Evolutionary conservation across 1,140 invertebrate genomes (phyloP).

Genomic region (Drosophila burlai): DNA sequence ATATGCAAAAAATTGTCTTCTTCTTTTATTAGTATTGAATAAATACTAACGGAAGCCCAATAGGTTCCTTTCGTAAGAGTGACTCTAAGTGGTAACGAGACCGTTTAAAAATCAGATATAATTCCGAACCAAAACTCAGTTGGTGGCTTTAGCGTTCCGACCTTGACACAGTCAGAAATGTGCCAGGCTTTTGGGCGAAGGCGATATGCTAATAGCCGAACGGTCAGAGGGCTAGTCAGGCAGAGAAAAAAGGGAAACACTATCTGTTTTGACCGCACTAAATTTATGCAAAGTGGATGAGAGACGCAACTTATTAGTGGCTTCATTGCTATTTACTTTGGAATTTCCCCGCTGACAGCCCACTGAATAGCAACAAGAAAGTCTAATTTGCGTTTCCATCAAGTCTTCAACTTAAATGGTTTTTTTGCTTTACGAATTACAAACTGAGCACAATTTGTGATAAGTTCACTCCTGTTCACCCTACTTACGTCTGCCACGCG

Average conservation of each 20-base stretch:
- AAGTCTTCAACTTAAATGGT: too few relatives aligned
- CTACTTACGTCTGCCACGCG: conserved; percentile 76
- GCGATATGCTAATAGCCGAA: conserved; percentile 8
- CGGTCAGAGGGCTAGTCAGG: neutral
- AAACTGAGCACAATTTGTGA: too few relatives aligned
- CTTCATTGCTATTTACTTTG: neutral
- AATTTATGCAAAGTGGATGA: neutral
- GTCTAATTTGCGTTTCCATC: neutral
- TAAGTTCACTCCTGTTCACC: neutral
- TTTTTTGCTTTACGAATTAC: too few relatives aligned
- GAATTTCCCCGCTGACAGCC: too few relatives aligned
- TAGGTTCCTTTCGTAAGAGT: neutral
- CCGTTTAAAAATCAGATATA: neutral
- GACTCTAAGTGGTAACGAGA: neutral
- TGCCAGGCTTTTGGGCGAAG: neutral
- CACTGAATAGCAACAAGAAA: neutral
- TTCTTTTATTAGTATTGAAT: too few relatives aligned
- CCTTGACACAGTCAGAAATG: conserved; percentile 9
- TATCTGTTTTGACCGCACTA: neutral
- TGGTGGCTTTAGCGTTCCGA: neutral
- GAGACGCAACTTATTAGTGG: neutral
- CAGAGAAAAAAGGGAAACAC: neutral
- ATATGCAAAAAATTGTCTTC: neutral
- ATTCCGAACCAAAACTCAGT: neutral
- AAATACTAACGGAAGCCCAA: too few relatives aligned